Base-by-base conservation (phyloP, 2,797 vertebrate genomes). In the Microchirus variegatus region DNA sequence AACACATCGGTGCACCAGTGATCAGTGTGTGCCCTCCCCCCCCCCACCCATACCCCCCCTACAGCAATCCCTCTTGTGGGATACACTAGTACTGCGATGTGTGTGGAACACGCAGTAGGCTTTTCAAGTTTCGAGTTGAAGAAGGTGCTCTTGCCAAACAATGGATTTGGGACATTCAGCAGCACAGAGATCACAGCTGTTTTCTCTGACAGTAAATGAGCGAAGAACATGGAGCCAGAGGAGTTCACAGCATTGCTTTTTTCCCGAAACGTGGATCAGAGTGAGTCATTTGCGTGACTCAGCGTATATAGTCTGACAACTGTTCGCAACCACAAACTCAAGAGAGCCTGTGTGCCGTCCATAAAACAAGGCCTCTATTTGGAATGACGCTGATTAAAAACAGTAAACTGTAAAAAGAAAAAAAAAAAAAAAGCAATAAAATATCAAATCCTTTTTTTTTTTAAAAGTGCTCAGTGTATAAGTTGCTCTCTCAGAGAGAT, bases 321-420 rank as follows among this genome's bases (percentile, higher is more conserved):
- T 71, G 69, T 62, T 67, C 70, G 63, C 35, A 44, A 56, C 37
- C 49, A 45, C 41, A 67, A 69, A 80, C 45, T n/a, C n/a, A n/a
- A n/a, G n/a, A n/a, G n/a, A n/a, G 42, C 6, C 0, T 80, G 63
- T 13, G 68, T 67, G 67, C 54, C n/a, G 13, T 59, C 55, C 66
- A 60, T 47, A 59, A 69, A 80, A 70, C 63, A 84, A 82, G 77
- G 85, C 74, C 83, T 77, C 84, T 92, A 90, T 93, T 94, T 93
- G 92, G 93, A 93, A 92, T 90, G 87, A 89, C 77, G 87, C 89
- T 85, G 82, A 90, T 81, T 85, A 16, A 46, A 90, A 88, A 89
- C 75, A 86, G 67, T 80, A 81, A 62, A 67, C 65, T 70, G 70
- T 45, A 67, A 42, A 70, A 63, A 43, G 55, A 22, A 22, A 22